Base-by-base conservation (phyloP, 2,888 invertebrate species). In the Eurytoma californica region DNA sequence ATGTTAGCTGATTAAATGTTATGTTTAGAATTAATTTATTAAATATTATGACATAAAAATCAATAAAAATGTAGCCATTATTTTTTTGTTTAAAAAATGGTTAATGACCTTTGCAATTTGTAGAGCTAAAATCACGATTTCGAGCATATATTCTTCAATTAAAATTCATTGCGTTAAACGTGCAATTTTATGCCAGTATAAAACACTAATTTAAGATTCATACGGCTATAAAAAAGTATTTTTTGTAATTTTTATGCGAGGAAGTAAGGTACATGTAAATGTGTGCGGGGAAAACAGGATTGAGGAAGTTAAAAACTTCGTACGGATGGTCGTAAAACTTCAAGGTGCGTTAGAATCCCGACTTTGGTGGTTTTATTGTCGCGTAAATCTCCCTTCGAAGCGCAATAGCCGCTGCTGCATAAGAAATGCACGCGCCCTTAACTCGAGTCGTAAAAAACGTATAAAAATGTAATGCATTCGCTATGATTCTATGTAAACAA, bases 261-360 rank as follows among this genome's bases (percentile, higher is more conserved):
- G 39, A 39, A 39, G 60, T 30, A 24, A 53, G 12, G 7, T 39
- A 53, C 16, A 13, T 39, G 3, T 24, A 24, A 58, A 68, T 47
- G 61, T 53, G 20, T n/a, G 24, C 61, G 55, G 16, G 13, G 53
- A 63, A 39, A 66, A 68, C 55, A 76, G 75, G 61, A 68, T 65
- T 24, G 39, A 57, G 57, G 57, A 73, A 73, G 57, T 57, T 47
- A 57, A 66, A 39, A 49, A 47, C 57, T 73, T 39, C 2, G 16
- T 20, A n/a, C 53, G 47, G 55, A 61, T 20, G 75, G 24, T 69
- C 75, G 68, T 76, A 76, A 76, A 76, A 76, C 39, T 69, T 47
- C 39, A 30, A 55, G 68, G 61, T 16, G 75, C 58, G 53, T 68
- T 55, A 61, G 24, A 47, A 76, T 68, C 68, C n/a, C 49, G 18